These are phyloP conservation scores for Yponomeuta sedellus DNA, from an alignment of 2,888 invertebrate species.

Conservation along the genomic window DNA sequence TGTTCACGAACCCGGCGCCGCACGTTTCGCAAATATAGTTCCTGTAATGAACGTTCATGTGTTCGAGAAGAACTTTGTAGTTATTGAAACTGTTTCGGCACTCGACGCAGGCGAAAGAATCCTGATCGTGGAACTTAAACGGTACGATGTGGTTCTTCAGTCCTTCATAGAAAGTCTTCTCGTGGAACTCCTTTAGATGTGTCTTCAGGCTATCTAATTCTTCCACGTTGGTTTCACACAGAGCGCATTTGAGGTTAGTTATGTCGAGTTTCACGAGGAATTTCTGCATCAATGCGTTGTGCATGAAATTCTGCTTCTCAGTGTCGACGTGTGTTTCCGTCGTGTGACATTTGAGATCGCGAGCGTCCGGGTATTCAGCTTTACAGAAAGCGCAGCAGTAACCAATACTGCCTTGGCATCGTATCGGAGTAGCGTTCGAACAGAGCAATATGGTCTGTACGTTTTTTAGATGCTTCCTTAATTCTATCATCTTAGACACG, in stretches of 20 bases:
- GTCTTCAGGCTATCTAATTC: conserved; percentile 31
- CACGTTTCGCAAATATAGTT: conserved; percentile 43
- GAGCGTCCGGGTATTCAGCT: conserved; percentile 31
- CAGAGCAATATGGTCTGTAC: conserved; percentile 34
- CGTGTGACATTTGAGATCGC: conserved; percentile 40
- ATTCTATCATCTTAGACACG: conserved; percentile 22
- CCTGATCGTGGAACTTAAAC: conserved; percentile 33
- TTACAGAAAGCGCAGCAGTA: conserved; percentile 42
- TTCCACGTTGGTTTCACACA: conserved; percentile 33
- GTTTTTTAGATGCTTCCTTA: conserved; percentile 39
- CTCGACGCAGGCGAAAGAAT: conserved; percentile 35
- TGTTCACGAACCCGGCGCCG: conserved; percentile 39
- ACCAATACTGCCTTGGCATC: conserved; percentile 36
- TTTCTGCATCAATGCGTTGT: conserved; percentile 31
- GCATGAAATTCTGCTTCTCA: conserved; percentile 33
- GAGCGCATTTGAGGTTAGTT: conserved; percentile 40
- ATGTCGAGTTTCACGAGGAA: conserved; percentile 45
- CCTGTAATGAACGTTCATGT: conserved; percentile 42
- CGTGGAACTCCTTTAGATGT: conserved; percentile 37
- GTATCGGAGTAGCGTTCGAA: conserved; percentile 48
- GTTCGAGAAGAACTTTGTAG: conserved; percentile 40
- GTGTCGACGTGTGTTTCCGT: conserved; percentile 29
- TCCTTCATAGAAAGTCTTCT: conserved; percentile 34
- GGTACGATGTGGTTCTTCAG: conserved; percentile 43
- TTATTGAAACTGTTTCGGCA: conserved; percentile 35